Evolutionary conservation across 2,888 invertebrate genomes (phyloP).

Genomic region (Idaea aversata): DNA sequence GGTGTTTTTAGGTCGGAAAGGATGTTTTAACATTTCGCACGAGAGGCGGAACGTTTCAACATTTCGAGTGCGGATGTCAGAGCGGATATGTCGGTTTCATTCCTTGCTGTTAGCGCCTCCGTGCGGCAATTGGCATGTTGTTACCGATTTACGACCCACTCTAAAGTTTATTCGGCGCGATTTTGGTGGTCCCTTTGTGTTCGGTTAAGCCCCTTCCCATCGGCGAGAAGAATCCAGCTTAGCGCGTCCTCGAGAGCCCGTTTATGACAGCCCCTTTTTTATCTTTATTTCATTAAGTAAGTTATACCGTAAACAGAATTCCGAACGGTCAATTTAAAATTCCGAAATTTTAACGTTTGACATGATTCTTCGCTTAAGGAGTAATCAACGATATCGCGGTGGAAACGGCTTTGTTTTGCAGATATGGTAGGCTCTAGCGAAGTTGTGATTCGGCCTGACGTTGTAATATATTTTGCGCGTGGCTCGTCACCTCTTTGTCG

Average conservation of each 20-base stretch:
- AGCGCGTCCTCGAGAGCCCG: constrained; percentile 54
- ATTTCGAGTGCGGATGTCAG: constrained; percentile 77
- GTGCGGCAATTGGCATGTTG: constrained; percentile 76
- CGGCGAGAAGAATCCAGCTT: constrained; percentile 46
- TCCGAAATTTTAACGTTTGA: constrained; percentile 31
- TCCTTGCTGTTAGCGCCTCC: constrained; percentile 72
- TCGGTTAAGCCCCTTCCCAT: constrained; percentile 53
- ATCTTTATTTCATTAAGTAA: constrained; percentile 61
- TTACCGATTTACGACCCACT: constrained; percentile 76
- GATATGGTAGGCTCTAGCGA: constrained; percentile 20
- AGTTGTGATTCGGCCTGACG: not conserved
- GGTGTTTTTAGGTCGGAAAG: constrained; percentile 5
- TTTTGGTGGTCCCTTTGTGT: constrained; percentile 78
- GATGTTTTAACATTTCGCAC: constrained; percentile 31
- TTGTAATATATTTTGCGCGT: constrained; percentile 52
- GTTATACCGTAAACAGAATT: constrained; percentile 52
- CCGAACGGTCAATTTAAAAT: constrained; percentile 37
- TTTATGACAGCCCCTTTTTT: constrained; percentile 64
- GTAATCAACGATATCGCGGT: constrained; percentile 21
- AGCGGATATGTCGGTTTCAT: constrained; percentile 70
- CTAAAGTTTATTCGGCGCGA: constrained; percentile 71
- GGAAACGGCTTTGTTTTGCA: constrained; percentile 22
- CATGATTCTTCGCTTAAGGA: constrained; percentile 36
- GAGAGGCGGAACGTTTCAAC: constrained; percentile 36
- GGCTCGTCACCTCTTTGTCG: constrained; percentile 74